These are phyloP conservation scores for Taenioides sp. DNA, from an alignment of 2,797 vertebrate species.

Conservation along the genomic window DNA sequence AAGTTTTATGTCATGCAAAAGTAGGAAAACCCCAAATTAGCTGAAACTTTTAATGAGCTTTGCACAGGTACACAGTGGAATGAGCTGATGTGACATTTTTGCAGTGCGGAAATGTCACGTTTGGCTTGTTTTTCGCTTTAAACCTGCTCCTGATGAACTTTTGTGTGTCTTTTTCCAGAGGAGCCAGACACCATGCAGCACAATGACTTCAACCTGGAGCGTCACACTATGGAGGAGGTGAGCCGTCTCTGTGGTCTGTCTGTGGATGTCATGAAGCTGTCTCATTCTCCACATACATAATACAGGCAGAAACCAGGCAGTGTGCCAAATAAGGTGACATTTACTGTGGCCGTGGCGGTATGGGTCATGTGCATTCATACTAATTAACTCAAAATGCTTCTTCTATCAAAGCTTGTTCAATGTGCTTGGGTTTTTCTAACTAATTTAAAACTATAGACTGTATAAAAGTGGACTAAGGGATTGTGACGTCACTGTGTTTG, in stretches of 20 bases:
- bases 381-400: background rate
- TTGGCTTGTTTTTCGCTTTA: background rate
- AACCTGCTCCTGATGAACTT: slow-evolving; percentile 14
- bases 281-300: background rate
- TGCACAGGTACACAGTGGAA: background rate
- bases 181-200: slow-evolving; percentile 71
- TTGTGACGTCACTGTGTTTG: too few relatives aligned
- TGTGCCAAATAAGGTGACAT: background rate
- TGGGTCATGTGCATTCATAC: background rate
- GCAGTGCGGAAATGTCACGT: background rate
- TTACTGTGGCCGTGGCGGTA: background rate
- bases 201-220: slow-evolving; percentile 66
- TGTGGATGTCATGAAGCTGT: background rate
- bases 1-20: background rate
- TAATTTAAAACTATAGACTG: too few relatives aligned
- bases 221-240: slow-evolving; percentile 63
- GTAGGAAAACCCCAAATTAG: background rate
- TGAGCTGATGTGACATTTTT: background rate
- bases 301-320: background rate
- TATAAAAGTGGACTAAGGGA: too few relatives aligned
- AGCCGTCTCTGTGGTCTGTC: slow-evolving; percentile 25
- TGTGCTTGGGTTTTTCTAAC: too few relatives aligned
- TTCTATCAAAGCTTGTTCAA: background rate
- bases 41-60: slow-evolving; percentile 1
- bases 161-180: slow-evolving; percentile 40